Evolutionary conservation across 2,888 invertebrate species (phyloP), one percentile per base, ranked within the genome.

Genomic region (Orthosia incerta): DNA sequence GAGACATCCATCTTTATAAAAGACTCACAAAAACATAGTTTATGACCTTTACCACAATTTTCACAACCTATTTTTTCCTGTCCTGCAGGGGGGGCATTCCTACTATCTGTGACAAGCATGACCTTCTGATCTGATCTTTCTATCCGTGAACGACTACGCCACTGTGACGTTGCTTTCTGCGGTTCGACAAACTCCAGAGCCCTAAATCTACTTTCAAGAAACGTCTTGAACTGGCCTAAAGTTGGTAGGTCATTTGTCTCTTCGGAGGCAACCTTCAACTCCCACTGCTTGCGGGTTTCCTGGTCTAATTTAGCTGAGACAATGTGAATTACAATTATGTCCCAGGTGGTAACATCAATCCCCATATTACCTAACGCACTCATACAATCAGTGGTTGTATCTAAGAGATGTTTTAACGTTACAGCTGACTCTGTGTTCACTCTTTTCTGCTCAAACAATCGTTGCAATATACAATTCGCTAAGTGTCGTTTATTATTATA

Each of bases 331-430:
- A 62, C 23, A 9, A 62, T 62, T 16, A 48, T 26, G 18, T 70
- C 70, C 70, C 63, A 70, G 26, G 62, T 55, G 16, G 46, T 46
- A 45, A 63, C 55, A 31, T 62, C 51, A 16, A 70, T 59, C 7
- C 70, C 70, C 9, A 70, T 23, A 46, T 70, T 70, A 7, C 23
- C 16, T 45, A 70, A 70, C 13, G 59, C 61, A 55, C n/a, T 62
- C 55, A 70, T 55, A 62, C 70, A 70, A 12, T 70, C 70, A 46
- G 20, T 70, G 18, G 70, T 62, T 51, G 70, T 70, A 70, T 70
- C 70, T 16, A 70, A 70, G 20, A 70, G 39, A 20, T 55, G 62
- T 26, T 70, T 70, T 26, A 70, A 39, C n/a, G 51, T 20, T 13
- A 51, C 53, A 45, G 62, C 56, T 39, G 70, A 62, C 45, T 70